Evolutionary conservation across 2,888 invertebrate genomes (phyloP), one percentile per base, ranked within the genome.

Genomic region (Mesoligia furuncula): DNA sequence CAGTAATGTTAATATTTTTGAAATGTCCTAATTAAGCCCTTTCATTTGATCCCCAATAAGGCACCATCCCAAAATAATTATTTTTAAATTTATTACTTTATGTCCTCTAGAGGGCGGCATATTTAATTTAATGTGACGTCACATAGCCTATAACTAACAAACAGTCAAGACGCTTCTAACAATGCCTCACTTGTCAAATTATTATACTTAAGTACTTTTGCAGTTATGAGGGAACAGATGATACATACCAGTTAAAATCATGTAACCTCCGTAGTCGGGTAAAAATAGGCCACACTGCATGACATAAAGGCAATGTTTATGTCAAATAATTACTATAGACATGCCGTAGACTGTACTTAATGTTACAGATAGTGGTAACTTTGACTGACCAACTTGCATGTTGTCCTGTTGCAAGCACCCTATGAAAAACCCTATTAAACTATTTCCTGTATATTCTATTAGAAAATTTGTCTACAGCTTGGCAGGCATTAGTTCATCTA

Each of bases 401-500:
- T 65, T n/a, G n/a, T 59, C 31, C 57, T 65, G 15, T 59, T 51
- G 17, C 59, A 51, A 51, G 17, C 51, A 65, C 51, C 39, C 2
- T n/a, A 36, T 31, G 36, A 57, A 68, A 68, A 69, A 45, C n/a
- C 27, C 57, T 59, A n/a, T 45, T 27, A 24, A 24, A 59, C n/a
- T n/a, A 27, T 54, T 45, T n/a, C 54, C 54, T 80, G 4, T 59
- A 62, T 31, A 45, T 27, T 15, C 24, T 45, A 64, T 27, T 59
- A 2, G 0, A 20, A 76, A 67, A 39, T 62, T 24, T 65, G 5
- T 61, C 62, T 84, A 84, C n/a, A 84, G 67, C 54, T 84, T 84
- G 15, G 84, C 65, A 59, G 83, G 79, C 91, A 94, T 84, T 54
- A 96, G 88, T 57, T 96, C 95, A 69, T 92, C 85, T 4, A 95